phyloP scores from a whole-genome alignment of 2,888 invertebrate species.

The Camptogramma bilineatum region DNA sequence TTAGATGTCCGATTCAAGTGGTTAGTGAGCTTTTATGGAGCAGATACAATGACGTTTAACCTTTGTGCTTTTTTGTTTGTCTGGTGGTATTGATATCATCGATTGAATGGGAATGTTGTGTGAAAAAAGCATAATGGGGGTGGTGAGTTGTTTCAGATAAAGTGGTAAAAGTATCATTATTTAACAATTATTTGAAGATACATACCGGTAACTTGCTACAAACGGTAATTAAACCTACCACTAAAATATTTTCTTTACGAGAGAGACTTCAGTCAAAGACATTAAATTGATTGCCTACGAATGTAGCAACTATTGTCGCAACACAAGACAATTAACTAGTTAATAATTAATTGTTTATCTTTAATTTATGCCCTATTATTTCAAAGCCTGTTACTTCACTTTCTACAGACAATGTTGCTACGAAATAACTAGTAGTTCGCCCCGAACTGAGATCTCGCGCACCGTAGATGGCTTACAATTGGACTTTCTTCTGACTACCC shows the following conservation, averaged over 20 bases:
- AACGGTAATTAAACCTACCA: no score
- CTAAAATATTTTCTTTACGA: no score
- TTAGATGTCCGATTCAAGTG: slow-evolving; percentile 43
- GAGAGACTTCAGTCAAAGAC: not conserved
- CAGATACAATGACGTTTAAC: slow-evolving; percentile 39
- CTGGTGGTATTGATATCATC: slow-evolving; percentile 32
- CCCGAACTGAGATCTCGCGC: no score
- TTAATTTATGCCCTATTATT: slow-evolving; percentile 33
- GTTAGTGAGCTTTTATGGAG: slow-evolving; percentile 42
- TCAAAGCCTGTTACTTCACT: slow-evolving; percentile 17
- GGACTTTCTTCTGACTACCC: no score
- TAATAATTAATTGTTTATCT: slow-evolving; percentile 26
- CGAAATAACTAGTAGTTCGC: not conserved
- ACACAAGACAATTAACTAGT: slow-evolving; percentile 20
- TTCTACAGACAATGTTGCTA: not conserved
- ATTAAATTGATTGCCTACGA: not conserved
- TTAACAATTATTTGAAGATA: no score
- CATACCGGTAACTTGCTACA: no score
- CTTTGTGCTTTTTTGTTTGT: slow-evolving; percentile 33
- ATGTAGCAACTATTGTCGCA: slow-evolving; percentile 11
- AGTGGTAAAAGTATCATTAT: not conserved
- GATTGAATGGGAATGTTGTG: slow-evolving; percentile 8
- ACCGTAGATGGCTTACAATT: no score
- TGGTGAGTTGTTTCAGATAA: not conserved
- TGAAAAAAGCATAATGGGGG: no score